These are phyloP conservation scores for Tachyglossus aculeatus DNA, from an alignment of 2,797 vertebrate species.

Conservation along the genomic window DNA sequence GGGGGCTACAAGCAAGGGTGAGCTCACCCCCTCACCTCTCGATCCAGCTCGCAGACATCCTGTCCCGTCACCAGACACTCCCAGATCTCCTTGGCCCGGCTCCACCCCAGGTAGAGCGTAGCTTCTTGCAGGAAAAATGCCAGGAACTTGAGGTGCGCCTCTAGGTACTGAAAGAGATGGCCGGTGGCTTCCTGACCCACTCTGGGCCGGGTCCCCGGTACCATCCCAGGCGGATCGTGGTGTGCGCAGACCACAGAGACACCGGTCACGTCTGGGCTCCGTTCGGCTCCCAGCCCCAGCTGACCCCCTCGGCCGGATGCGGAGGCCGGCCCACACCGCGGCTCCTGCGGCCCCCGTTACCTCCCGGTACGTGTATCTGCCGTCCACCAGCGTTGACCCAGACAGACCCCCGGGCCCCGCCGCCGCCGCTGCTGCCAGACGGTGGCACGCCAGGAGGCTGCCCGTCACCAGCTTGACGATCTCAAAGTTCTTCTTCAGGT, in stretches of 20 bases:
- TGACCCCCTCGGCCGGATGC: no score
- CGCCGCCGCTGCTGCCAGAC: constrained; percentile 86
- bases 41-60: constrained; percentile 94
- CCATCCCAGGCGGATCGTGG: no score
- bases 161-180: constrained; percentile 91
- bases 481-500: constrained; percentile 99
- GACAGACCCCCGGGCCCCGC: constrained; percentile 87
- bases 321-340: no score
- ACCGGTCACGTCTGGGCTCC: no score
- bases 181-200: no score
- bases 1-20: no score
- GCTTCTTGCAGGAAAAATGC: constrained; percentile 99
- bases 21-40: constrained; percentile 83
- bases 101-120: constrained; percentile 97
- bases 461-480: constrained; percentile 97
- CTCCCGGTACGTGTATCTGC: constrained; percentile 96
- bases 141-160: constrained; percentile 96
- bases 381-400: constrained; percentile 88
- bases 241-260: no score
- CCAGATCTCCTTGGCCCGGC: constrained; percentile 97
- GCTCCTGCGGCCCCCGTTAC: constrained; percentile 75
- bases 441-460: constrained; percentile 94
- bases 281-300: no score
- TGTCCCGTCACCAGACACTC: constrained; percentile 96
- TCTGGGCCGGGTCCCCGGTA: no score